Percentiles rank a stretch among this genome's conserved stretches.
phyloP scores from a whole-genome alignment of 2,797 vertebrate genomes.

The Chaetodon trifasciatus region DNA sequence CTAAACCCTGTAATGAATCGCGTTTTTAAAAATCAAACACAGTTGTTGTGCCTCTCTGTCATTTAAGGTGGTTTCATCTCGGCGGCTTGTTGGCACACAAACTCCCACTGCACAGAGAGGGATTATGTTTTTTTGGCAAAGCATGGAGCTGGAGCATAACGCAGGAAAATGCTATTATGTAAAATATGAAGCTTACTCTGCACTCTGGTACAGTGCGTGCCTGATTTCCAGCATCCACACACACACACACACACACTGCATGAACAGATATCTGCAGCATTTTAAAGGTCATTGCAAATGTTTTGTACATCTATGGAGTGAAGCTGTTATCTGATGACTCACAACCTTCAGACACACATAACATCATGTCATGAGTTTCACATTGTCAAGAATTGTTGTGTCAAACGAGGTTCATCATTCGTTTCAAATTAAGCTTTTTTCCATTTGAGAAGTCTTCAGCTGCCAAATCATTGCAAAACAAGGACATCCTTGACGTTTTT shows the following conservation, averaged over 20 bases:
- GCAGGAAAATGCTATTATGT: constrained; percentile 68
- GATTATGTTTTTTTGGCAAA: constrained; percentile 54
- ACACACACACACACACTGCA: constrained; percentile 2
- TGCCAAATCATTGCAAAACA: constrained; percentile 1
- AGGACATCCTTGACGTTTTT: constrained; percentile 41
- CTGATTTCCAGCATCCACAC: constrained; percentile 23
- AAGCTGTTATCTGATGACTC: background rate
- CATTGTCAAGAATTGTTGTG: background rate
- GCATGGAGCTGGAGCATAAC: constrained; percentile 25
- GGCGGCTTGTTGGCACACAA: constrained; percentile 37
- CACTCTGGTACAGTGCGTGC: constrained; percentile 58
- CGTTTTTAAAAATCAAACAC: background rate
- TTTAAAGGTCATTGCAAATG: constrained; percentile 37
- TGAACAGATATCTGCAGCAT: constrained; percentile 23
- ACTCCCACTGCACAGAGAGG: constrained; percentile 31
- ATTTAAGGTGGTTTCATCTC: constrained; percentile 45
- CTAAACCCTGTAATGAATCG: background rate
- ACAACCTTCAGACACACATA: background rate
- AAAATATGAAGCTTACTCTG: constrained; percentile 60
- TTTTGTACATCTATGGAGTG: constrained; percentile 2
- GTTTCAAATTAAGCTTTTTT: background rate
- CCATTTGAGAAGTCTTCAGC: background rate
- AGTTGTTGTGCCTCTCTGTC: background rate
- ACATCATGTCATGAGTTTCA: background rate
- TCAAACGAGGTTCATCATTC: background rate